phyloP scores from a whole-genome alignment of 2,797 vertebrate genomes.

The Mormyrus proboscirostris region DNA sequence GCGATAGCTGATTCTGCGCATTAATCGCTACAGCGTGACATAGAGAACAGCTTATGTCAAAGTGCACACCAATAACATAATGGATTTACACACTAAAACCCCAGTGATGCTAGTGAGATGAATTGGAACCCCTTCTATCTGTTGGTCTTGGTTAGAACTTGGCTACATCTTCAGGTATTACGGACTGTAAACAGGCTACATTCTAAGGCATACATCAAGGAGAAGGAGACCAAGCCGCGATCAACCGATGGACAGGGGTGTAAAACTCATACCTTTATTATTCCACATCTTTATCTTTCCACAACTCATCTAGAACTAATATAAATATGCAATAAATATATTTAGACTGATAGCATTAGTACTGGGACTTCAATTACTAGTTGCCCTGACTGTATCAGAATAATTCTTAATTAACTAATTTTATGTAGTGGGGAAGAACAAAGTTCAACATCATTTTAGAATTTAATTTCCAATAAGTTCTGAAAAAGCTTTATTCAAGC shows the following conservation, averaged over 20 bases:
- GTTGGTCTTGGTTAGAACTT: conserved; percentile 22
- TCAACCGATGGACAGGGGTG: conserved; percentile 53
- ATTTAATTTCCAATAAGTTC: background rate
- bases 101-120: conserved; percentile 9
- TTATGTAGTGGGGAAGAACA: background rate
- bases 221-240: conserved; percentile 50
- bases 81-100: conserved; percentile 42
- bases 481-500: background rate
- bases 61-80: conserved; percentile 23
- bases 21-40: conserved; percentile 58
- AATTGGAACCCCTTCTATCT: conserved; percentile 7
- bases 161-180: conserved; percentile 40
- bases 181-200: conserved; percentile 69
- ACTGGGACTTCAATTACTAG: background rate
- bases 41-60: conserved; percentile 46
- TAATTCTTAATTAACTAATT: background rate
- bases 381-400: background rate
- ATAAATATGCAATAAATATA: background rate
- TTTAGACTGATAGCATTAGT: background rate
- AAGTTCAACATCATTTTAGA: background rate
- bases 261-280: background rate
- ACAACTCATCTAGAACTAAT: background rate
- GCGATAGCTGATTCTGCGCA: conserved; percentile 34
- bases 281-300: background rate
- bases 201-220: conserved; percentile 63